A percentile compares a stretch with the other conserved stretches of the same genome.
Evolutionary conservation across 2,888 invertebrate genomes (phyloP).

Genomic region (Anthophora plumipes): DNA sequence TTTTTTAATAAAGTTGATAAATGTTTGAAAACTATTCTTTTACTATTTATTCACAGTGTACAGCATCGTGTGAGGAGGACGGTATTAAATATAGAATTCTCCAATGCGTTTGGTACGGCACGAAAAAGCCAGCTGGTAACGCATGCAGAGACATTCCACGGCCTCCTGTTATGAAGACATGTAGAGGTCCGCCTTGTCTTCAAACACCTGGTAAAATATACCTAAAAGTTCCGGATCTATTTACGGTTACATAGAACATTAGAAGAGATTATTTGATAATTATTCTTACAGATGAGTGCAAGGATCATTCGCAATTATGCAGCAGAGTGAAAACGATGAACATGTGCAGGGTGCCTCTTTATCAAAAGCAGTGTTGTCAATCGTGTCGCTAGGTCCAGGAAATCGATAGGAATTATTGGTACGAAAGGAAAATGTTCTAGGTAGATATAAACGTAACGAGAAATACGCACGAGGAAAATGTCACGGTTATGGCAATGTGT

Average conservation of each 20-base stretch:
- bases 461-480: constrained; percentile 38
- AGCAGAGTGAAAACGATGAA: constrained; percentile 94
- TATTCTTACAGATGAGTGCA: constrained; percentile 88
- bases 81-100: constrained; percentile 95
- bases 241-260: neutral
- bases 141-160: constrained; percentile 92
- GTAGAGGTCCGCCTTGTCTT: constrained; percentile 90
- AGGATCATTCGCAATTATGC: constrained; percentile 93
- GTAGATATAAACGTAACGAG: constrained; percentile 44
- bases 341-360: constrained; percentile 93
- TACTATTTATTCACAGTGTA: constrained; percentile 88
- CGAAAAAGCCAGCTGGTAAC: constrained; percentile 92
- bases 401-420: constrained; percentile 55
- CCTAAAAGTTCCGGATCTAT: neutral
- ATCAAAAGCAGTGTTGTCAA: constrained; percentile 94
- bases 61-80: constrained; percentile 92
- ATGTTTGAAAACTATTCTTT: neutral
- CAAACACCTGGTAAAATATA: constrained; percentile 79
- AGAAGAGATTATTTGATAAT: neutral
- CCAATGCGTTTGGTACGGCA: constrained; percentile 96
- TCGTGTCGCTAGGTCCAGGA: constrained; percentile 87
- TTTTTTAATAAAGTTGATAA: neutral
- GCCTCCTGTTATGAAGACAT: constrained; percentile 92
- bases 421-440: constrained; percentile 35
- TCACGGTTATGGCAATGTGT: constrained; percentile 18